Evolutionary conservation across 2,888 invertebrate genomes (phyloP), one percentile per base, ranked within the genome.

Genomic region (Heterodera filipjevi): DNA sequence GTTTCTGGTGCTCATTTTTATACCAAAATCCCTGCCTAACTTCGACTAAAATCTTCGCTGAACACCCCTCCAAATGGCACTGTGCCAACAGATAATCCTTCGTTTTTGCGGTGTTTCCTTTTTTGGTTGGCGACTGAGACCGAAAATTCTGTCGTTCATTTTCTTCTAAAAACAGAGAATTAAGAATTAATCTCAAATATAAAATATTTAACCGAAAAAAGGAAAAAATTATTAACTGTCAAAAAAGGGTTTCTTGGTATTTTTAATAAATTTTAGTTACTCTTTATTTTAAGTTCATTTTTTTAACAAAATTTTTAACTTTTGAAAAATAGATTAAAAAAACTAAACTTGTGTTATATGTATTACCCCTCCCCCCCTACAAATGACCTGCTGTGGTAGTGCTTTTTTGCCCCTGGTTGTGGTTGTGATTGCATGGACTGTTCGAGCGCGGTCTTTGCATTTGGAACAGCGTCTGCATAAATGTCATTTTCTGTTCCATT

Each of bases 1-100:
- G 16, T 33, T 30, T 16, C 16, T 71, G 39, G 19, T 19, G 32
- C 39, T 39, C 39, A 39, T 39, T 72, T 39, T 27, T 59, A 8
- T 49, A 81, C 33, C 1, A 14, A 27, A 35, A 72, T 53, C 30
- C 14, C 39, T 35, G n/a, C n/a, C n/a, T 19, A 32, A 88, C 87
- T 74, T 87, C 85, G 27, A 88, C 88, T 33, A 88, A 82, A 66
- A 88, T 84, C 35, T 84, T 81, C 2, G 85, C 87, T 2, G 86
- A 83, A 78, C 88, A 88, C 2, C 88, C 88, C 78, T 88, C 88
- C 70, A 86, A 71, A 71, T 86, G 85, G 80, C 88, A 88, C 75
- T 89, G 88, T 3, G 84, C 82, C 77, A 86, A 86, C 27, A 87
- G 79, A 78, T 88, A 88, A 79, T 88, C 88, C 49, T 86, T 81